Evolutionary conservation across 2,888 invertebrate species (phyloP).

Genomic region (Elysia crispata): DNA sequence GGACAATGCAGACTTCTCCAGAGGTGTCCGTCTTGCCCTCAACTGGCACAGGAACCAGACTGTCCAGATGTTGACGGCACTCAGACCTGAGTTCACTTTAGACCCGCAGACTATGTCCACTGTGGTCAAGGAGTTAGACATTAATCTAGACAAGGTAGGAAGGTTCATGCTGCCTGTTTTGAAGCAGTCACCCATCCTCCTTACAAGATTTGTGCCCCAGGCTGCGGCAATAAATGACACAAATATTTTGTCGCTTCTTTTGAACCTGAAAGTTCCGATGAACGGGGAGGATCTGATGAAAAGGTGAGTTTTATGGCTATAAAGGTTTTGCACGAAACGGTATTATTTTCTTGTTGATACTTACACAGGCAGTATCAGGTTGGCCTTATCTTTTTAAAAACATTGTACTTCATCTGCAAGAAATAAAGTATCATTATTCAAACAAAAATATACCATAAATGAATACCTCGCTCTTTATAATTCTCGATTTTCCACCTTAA

Average conservation of each 20-base stretch:
- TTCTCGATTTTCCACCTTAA: too few species aligned
- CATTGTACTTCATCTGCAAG: too few species aligned
- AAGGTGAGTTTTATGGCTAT: not conserved
- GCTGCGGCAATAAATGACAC: conserved; percentile 49
- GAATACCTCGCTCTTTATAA: too few species aligned
- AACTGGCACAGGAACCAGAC: conserved; percentile 41
- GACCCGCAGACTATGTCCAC: conserved; percentile 48
- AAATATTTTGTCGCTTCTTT: conserved; percentile 46
- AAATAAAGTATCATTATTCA: too few species aligned
- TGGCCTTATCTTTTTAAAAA: too few species aligned
- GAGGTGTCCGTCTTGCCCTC: conserved; percentile 41
- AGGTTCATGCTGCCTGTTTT: conserved; percentile 49
- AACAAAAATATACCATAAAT: too few species aligned
- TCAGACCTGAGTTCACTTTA: conserved; percentile 44
- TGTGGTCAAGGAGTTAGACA: conserved; percentile 50
- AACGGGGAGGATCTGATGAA: conserved; percentile 51
- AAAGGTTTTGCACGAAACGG: too few species aligned
- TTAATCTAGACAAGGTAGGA: conserved; percentile 39
- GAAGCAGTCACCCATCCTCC: conserved; percentile 32
- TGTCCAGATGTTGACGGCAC: conserved; percentile 32
- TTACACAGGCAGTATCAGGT: too few species aligned
- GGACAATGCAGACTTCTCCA: conserved; percentile 51
- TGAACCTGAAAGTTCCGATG: conserved; percentile 47
- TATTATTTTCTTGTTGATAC: too few species aligned
- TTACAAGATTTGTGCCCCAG: conserved; percentile 51